phyloP scores from a whole-genome alignment of 1,140 invertebrate genomes.

The Teleogryllus occipitalis region DNA sequence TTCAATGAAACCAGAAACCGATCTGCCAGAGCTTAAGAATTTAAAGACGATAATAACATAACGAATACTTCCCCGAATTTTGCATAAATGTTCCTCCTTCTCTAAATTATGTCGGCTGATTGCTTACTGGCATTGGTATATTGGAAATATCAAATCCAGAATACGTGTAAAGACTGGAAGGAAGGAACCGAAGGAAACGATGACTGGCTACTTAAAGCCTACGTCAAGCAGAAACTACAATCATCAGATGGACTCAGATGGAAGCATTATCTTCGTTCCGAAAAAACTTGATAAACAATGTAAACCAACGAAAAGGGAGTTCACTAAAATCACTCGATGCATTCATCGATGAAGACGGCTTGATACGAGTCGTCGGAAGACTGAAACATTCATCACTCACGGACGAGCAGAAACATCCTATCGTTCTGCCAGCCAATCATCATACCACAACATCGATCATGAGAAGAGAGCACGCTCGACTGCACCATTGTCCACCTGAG shows the following conservation, averaged over 20 bases:
- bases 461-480: slow-evolving; percentile 28
- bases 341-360: slow-evolving; percentile 22
- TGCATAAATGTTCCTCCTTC: too few relatives aligned
- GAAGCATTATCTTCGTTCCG: not conserved
- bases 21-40: not conserved
- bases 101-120: not conserved
- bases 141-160: not conserved
- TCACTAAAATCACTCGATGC: not conserved
- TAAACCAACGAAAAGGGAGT: not conserved
- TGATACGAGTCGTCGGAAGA: slow-evolving; percentile 27
- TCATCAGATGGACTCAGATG: too few relatives aligned
- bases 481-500: slow-evolving; percentile 30
- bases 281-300: not conserved
- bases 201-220: not conserved
- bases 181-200: not conserved
- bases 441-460: slow-evolving; percentile 26
- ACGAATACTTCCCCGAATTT: not conserved
- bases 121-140: not conserved
- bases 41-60: not conserved
- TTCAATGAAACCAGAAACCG: not conserved
- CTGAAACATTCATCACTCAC: slow-evolving; percentile 22
- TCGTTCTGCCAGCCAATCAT: too few relatives aligned
- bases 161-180: not conserved
- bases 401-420: slow-evolving; percentile 23
- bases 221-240: too few relatives aligned